Evolutionary conservation across 2,797 vertebrate genomes (phyloP), one percentile per base, ranked within the genome.

Genomic region (Semotilus atromaculatus): DNA sequence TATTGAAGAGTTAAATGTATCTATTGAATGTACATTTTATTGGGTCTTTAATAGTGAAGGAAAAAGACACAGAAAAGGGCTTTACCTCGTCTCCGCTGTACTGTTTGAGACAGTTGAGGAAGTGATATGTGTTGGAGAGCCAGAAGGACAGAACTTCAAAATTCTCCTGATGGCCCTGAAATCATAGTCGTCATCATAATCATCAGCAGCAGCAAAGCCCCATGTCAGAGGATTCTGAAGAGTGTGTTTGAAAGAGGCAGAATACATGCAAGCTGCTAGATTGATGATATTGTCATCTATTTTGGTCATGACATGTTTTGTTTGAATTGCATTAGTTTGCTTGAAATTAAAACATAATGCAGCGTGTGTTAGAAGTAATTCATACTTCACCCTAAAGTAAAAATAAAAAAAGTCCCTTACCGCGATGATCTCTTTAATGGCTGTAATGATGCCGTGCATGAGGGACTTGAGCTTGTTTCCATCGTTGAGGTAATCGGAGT

Each of bases 31-130:
- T 6, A 77, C 14, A 43, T 40, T 10, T 62, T 29, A 48, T 1
- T 9, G 38, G n/a, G 71, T 51, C 5, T 40, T 11, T 66, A 34
- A 23, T 7, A 51, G 43, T 3, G 7, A 45, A 8, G 19, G n/a
- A 19, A 29, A 66, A 21, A 71, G 29, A 53, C 18, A 11, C 40
- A 67, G 36, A 45, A 34, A 53, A 21, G 1, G 23, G 19, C 68
- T 88, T 58, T 93, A 99, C 98, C 96, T 99, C 97, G 88, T 99
- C 98, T 1, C 98, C 98, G 0, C 98, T 99, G 95, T 99, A 99
- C 86, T 99, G 98, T 92, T 98, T 99, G 91, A 99, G 93, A 90
- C 97, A 98, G 91, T 99, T 99, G 86, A 99, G 97, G 89, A 99
- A 95, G 90, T 96, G 95, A 14, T 95, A 97, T 0, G 94, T 96